Evolutionary conservation across 1,140 invertebrate species (phyloP).

Genomic region (Achroia grisella): DNA sequence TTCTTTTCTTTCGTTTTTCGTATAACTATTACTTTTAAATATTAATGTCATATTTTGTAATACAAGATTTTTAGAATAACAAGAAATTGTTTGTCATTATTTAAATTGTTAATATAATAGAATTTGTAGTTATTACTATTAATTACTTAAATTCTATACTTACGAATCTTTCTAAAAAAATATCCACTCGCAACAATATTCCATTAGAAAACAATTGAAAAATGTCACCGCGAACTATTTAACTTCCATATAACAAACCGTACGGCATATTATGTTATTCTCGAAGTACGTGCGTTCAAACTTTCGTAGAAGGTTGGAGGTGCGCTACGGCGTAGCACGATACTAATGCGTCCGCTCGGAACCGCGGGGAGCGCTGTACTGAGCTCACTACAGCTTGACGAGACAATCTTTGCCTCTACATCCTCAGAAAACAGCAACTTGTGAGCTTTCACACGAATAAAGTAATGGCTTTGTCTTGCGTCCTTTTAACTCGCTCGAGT

Average conservation of each 20-base stretch:
- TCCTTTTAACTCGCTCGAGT: constrained; percentile 27
- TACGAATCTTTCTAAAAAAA: constrained; percentile 1
- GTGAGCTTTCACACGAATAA: constrained; percentile 61
- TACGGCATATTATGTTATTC: not conserved
- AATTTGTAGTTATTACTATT: too few species aligned
- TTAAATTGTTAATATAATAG: too few species aligned
- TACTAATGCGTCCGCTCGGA: constrained; percentile 39
- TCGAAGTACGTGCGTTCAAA: not conserved
- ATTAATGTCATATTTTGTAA: too few species aligned
- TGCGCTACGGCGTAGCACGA: constrained; percentile 29
- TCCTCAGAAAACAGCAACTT: constrained; percentile 62
- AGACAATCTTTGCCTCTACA: constrained; percentile 63
- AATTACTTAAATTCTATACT: not conserved
- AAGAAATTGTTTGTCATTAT: too few species aligned
- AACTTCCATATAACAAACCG: not conserved
- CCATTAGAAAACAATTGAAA: not conserved
- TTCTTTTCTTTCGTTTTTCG: too few species aligned
- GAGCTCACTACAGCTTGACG: constrained; percentile 46
- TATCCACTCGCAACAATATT: not conserved
- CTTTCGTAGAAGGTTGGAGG: constrained; percentile 17
- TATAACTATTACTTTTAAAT: too few species aligned
- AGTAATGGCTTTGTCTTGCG: constrained; percentile 47
- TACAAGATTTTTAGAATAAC: too few species aligned
- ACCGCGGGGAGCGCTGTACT: constrained; percentile 54
- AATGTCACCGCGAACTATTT: not conserved